Evolutionary conservation across 1,140 invertebrate species (phyloP).

Genomic region (Plutomurus gul): DNA sequence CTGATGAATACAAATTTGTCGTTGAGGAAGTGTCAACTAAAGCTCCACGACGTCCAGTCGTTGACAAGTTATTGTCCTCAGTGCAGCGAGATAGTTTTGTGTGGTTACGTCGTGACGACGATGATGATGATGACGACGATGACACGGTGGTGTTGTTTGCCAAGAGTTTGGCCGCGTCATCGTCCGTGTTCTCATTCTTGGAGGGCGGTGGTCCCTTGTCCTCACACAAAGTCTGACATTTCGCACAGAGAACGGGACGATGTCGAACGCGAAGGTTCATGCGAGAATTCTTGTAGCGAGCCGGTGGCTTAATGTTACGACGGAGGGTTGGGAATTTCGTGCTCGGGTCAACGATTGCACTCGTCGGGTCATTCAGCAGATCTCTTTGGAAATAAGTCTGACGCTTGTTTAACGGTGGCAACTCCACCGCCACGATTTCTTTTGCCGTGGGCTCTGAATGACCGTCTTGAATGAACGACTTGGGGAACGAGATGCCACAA

Average conservation of each 20-base stretch:
- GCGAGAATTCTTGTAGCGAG: conserved; percentile 48
- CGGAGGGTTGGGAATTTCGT: conserved; percentile 37
- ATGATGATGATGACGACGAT: not conserved
- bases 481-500: conserved; percentile 51
- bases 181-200: not conserved
- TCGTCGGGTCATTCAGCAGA: not conserved
- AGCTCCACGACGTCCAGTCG: not conserved
- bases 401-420: conserved; percentile 36
- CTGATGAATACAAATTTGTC: not conserved
- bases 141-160: not conserved
- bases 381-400: conserved; percentile 47
- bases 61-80: not conserved
- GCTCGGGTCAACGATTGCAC: not conserved
- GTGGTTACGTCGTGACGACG: not conserved
- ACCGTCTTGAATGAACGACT: conserved; percentile 23
- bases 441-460: not conserved
- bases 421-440: conserved; percentile 25
- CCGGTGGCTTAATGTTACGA: conserved; percentile 48
- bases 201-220: conserved; percentile 20
- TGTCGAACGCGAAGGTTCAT: conserved; percentile 36
- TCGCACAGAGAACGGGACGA: conserved; percentile 48
- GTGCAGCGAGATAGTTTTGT: not conserved
- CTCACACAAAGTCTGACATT: conserved; percentile 43
- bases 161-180: not conserved
- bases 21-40: not conserved